These are phyloP conservation scores for Echinops telfairi DNA, from an alignment of 2,113 vertebrate genomes.

Conservation along the genomic window DNA sequence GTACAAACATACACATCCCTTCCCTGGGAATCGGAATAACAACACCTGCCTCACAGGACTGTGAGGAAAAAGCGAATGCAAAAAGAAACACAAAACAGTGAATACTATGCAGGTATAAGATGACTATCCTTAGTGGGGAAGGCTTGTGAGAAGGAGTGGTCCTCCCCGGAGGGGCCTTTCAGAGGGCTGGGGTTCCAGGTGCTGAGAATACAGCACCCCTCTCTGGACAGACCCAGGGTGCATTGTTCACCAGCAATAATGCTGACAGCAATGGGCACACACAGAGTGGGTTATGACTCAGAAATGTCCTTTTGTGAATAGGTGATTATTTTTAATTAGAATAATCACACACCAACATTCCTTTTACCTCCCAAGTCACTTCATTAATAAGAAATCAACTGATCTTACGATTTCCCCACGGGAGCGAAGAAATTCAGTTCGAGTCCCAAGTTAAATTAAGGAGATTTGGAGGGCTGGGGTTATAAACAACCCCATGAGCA, in stretches of 20 bases:
- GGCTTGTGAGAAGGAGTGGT: accelerated
- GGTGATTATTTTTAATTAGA: background rate
- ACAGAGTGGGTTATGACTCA: background rate
- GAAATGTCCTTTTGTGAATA: background rate
- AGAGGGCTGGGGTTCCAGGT: accelerated
- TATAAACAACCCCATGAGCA: background rate
- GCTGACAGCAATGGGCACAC: background rate
- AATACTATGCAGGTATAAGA: background rate
- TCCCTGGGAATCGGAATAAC: background rate
- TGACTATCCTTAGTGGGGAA: background rate
- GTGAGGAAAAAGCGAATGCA: background rate
- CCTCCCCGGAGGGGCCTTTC: background rate
- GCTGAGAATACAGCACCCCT: background rate
- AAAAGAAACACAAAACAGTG: background rate
- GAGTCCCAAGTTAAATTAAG: background rate
- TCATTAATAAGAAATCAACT: constrained; percentile 24
- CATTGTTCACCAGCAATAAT: background rate
- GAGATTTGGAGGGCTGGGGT: background rate
- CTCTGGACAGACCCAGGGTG: background rate
- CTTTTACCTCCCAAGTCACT: constrained; percentile 29
- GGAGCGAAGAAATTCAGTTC: constrained; percentile 1
- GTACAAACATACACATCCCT: background rate
- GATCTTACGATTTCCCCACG: constrained; percentile 4
- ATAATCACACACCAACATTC: background rate
- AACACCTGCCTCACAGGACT: background rate